Conservation (phyloP, 2,888 invertebrate species). For the Clepsis dumicolana region DNA sequence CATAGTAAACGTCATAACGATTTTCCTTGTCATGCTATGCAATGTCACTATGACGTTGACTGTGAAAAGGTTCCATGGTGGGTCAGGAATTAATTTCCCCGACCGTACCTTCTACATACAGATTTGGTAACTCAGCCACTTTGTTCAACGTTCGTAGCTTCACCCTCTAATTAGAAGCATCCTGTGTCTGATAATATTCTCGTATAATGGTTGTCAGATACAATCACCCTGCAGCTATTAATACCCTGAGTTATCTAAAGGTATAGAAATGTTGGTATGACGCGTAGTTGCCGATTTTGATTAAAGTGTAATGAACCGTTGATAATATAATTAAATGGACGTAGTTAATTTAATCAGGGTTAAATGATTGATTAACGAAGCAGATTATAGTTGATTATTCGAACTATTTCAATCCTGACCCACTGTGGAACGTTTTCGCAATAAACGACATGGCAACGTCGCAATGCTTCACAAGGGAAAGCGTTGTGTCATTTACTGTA, state of each 20-base stretch:
- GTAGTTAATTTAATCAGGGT: neutral
- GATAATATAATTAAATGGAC: neutral
- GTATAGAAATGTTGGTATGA: constrained; percentile 1
- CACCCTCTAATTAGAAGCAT: neutral
- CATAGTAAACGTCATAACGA: too few relatives aligned
- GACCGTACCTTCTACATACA: too few relatives aligned
- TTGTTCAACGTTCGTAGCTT: neutral
- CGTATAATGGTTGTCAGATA: constrained; percentile 2
- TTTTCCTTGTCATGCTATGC: too few relatives aligned
- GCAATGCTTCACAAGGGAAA: too few relatives aligned
- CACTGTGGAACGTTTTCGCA: too few relatives aligned
- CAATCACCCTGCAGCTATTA: constrained; percentile 4
- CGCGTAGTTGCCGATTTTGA: neutral
- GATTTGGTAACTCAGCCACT: neutral
- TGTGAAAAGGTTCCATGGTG: too few relatives aligned
- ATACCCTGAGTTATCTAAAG: neutral
- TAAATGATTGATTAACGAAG: neutral
- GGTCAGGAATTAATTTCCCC: too few relatives aligned
- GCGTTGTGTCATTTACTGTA: too few relatives aligned
- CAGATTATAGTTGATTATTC: too few relatives aligned
- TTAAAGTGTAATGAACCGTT: constrained; percentile 1
- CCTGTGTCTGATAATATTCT: constrained; percentile 3
- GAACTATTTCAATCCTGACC: too few relatives aligned
- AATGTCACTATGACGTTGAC: too few relatives aligned
- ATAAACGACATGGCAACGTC: too few relatives aligned